Conservation (phyloP, 2,797 vertebrate species). For the Syngnathus rostellatus region DNA sequence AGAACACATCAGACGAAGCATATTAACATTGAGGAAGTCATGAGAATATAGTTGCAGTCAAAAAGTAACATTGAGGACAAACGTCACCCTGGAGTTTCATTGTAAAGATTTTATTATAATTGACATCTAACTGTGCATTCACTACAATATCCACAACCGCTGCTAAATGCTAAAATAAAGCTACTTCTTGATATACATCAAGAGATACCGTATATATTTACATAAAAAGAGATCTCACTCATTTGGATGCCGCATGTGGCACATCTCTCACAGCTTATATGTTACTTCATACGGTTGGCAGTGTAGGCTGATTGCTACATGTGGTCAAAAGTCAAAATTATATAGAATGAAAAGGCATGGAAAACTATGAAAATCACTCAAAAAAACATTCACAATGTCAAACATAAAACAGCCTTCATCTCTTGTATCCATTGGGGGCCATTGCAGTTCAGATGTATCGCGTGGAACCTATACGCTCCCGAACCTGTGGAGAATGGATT, state of each 20-base stretch:
- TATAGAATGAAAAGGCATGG: constrained; percentile 9
- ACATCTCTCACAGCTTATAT: constrained; percentile 34
- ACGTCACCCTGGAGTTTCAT: constrained; percentile 13
- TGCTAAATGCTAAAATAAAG: constrained; percentile 47
- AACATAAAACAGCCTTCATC: constrained; percentile 14
- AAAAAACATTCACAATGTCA: constrained; percentile 43
- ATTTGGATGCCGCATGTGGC: constrained; percentile 20
- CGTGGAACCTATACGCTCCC: constrained; percentile 23
- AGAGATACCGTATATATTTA: constrained; percentile 29
- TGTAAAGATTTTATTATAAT: constrained; percentile 23
- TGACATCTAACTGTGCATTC: constrained; percentile 17
- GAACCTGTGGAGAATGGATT: constrained; percentile 36
- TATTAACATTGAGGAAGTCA: background rate
- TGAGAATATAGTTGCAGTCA: background rate
- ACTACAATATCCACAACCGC: constrained; percentile 22
- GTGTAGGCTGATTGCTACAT: constrained; percentile 65
- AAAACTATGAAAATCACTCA: background rate
- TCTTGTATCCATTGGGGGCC: constrained; percentile 27
- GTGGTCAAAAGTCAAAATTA: constrained; percentile 17
- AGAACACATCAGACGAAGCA: background rate
- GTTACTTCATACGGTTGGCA: constrained; percentile 45
- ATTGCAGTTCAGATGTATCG: constrained; percentile 25
- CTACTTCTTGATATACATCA: constrained; percentile 48
- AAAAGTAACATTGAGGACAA: constrained; percentile 1
- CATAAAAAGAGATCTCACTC: constrained; percentile 34